Base-by-base conservation (phyloP, 2,113 vertebrate species). In the Fulmarus glacialis region DNA sequence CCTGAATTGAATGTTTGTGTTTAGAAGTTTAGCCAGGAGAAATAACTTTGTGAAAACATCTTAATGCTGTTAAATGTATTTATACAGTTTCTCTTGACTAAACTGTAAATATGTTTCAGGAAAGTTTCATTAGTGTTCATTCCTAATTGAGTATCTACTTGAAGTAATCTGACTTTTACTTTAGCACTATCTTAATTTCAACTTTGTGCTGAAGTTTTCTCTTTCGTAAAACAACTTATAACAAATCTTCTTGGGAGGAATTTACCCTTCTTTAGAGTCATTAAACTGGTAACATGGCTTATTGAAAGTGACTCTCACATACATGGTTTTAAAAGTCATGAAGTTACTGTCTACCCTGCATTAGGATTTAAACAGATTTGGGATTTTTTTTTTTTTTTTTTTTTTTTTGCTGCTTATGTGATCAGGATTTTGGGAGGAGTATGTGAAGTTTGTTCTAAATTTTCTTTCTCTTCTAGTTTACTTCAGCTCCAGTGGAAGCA, bases 401-500 rank as follows among this genome's bases (percentile, higher is more conserved):
- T 75, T 56, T 16, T 72, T 85, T 45, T 45, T 18, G 43, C 43
- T 16, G 50, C 55, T 79, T 71, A 63, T 0, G 1, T 53, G 13
- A 48, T 77, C 42, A 79, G 23, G 23, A 7, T 55, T 82, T 40
- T 45, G 23, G 15, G n/a, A 91, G 40, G 27, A 50, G 8, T 67
- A 67, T 72, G 22, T 84, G 56, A 90, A 66, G 15, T 53, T 56
- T 93, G 23, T 86, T 92, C 82, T 13, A 71, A 75, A 50, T 87
- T 82, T 48, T 58, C 58, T 97, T 84, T 93, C 71, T 77, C 42
- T 91, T 98, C 17, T 94, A 99, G 99, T 97, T 98, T 99, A 98
- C 99, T 99, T 98, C 99, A 99, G 96, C 99, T 99, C 82, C 99
- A 99, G 89, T 99, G 99, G 99, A 99, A 99, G 95, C 99, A 99